Conservation (phyloP, 2,113 vertebrate species). For the Isichthys henryi region DNA sequence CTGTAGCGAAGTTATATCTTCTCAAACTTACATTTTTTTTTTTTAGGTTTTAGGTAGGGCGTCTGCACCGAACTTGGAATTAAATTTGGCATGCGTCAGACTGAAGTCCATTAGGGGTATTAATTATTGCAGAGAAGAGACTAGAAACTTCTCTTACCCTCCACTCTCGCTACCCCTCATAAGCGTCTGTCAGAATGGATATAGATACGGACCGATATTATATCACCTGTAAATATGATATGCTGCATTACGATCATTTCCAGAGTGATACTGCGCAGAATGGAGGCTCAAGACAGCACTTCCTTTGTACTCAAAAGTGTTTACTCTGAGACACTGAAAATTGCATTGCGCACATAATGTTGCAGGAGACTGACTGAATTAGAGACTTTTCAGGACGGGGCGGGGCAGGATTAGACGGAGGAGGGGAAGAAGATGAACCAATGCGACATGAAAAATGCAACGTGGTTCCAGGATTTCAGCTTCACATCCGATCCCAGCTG, state of each 20-base stretch:
- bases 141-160: neutral
- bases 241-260: neutral
- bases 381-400: neutral
- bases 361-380: neutral
- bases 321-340: slow-evolving; percentile 10
- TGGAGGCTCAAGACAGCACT: neutral
- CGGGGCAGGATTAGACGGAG: neutral
- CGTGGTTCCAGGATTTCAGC: neutral
- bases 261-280: neutral
- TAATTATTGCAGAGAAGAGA: neutral
- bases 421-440: neutral
- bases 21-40: neutral
- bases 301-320: slow-evolving; percentile 8
- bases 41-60: neutral
- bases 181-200: neutral
- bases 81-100: neutral
- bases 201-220: slow-evolving; percentile 4
- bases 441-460: neutral
- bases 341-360: slow-evolving; percentile 6
- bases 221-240: slow-evolving; percentile 23
- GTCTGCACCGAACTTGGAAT: neutral
- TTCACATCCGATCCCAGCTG: neutral
- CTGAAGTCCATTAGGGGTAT: neutral
- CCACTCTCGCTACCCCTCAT: neutral
- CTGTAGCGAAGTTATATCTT: neutral